Evolutionary conservation across 2,113 vertebrate genomes (phyloP).

Genomic region (Leptobrachium leishanense): DNA sequence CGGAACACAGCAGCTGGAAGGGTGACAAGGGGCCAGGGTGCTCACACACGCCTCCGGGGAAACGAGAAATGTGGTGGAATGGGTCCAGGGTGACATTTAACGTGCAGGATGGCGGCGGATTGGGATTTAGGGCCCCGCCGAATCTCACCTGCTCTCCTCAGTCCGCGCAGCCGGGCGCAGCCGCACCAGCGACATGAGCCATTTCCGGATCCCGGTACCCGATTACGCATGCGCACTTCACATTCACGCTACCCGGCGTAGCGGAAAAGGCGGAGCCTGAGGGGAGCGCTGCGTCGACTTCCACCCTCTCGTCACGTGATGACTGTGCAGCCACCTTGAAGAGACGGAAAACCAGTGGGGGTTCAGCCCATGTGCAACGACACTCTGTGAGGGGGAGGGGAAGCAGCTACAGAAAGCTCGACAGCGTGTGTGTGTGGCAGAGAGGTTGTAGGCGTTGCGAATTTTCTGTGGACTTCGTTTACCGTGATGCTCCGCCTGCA

Average conservation of each 20-base stretch:
- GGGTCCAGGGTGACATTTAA: constrained; percentile 16
- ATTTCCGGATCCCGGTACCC: constrained; percentile 79
- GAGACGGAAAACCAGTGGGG: constrained; percentile 5
- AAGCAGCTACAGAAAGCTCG: not conserved
- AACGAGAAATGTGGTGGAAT: constrained; percentile 26
- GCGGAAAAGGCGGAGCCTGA: constrained; percentile 16
- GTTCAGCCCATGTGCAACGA: not conserved
- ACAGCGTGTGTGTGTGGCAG: no score
- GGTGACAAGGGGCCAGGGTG: constrained; percentile 20
- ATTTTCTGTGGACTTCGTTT: no score
- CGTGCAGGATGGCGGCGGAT: constrained; percentile 52
- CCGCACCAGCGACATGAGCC: constrained; percentile 71
- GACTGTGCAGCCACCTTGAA: not conserved
- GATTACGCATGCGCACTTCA: constrained; percentile 67
- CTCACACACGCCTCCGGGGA: constrained; percentile 46
- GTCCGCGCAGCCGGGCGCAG: constrained; percentile 88
- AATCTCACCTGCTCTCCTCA: constrained; percentile 82
- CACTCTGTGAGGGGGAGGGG: not conserved
- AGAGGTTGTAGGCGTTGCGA: no score
- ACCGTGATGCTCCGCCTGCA: no score
- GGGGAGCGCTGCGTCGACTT: constrained; percentile 60
- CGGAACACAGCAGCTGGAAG: constrained; percentile 11
- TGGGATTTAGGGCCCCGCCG: constrained; percentile 46
- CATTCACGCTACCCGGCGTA: constrained; percentile 60
- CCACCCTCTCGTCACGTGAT: constrained; percentile 32